These are phyloP conservation scores for Saxicola maurus DNA, from an alignment of 2,797 vertebrate genomes.

Conservation along the genomic window DNA sequence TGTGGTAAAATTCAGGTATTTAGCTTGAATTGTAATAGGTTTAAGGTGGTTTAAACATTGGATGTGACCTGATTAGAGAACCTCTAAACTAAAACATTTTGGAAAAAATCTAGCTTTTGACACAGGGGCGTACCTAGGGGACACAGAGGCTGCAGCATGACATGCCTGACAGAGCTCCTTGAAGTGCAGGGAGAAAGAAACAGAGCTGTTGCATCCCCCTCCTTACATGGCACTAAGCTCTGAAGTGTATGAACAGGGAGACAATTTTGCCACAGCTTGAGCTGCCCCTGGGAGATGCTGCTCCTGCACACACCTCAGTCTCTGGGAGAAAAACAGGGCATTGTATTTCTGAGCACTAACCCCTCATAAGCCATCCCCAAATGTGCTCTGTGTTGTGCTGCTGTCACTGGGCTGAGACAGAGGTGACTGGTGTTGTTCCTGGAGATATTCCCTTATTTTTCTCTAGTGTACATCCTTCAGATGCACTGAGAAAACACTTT, in stretches of 20 bases:
- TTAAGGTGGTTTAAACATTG: background rate
- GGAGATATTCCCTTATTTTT: background rate
- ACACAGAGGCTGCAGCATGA: background rate
- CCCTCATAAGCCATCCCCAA: background rate
- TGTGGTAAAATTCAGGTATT: background rate
- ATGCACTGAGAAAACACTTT: background rate
- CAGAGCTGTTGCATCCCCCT: rapidly evolving
- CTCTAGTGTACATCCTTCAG: background rate
- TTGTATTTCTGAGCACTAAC: background rate
- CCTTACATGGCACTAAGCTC: background rate
- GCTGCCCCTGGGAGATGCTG: background rate
- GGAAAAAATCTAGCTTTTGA: background rate
- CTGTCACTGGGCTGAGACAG: rapidly evolving
- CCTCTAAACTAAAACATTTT: background rate
- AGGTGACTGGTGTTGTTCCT: background rate
- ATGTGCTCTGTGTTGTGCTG: background rate
- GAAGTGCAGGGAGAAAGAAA: background rate
- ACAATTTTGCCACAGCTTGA: background rate
- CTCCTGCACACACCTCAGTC: background rate
- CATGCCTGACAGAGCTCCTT: background rate
- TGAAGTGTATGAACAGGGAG: rapidly evolving
- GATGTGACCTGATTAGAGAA: background rate
- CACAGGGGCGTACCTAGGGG: background rate
- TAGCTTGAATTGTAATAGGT: background rate
- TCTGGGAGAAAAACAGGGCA: background rate